Evolutionary conservation across 2,797 vertebrate species (phyloP), one percentile per base, ranked within the genome.

Genomic region (Fringilla coelebs): DNA sequence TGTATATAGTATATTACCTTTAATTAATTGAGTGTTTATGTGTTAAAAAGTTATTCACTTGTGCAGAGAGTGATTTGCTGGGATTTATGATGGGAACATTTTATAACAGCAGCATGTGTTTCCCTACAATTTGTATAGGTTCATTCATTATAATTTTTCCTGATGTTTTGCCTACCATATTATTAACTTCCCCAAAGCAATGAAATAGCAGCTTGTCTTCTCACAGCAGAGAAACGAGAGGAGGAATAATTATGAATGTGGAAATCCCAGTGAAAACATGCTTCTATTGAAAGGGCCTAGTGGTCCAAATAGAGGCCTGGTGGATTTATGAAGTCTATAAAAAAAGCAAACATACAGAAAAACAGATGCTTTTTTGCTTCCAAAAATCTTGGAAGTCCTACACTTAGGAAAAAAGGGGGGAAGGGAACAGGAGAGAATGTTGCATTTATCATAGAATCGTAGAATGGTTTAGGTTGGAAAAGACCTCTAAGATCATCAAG

Each of bases 121-220:
- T 97, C 96, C 97, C 92, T 96, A 92, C 71, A 94, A 97, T 97
- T 97, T 98, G 97, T 98, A 98, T 98, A 97, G 98, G 97, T 97
- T 98, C 98, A 98, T 98, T 98, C 98, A 98, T 97, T 98, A 98
- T 98, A 98, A 98, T 98, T 98, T 98, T 98, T 98, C 98, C 97
- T 98, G 97, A 98, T 98, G 98, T 98, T 98, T 98, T 98, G 98
- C 98, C 98, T 98, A 97, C 98, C 97, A 97, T 98, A 98, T 98
- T 98, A 98, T 98, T 98, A 98, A 97, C 97, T 98, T 98, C 97
- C 97, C 96, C 96, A 97, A 97, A 97, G 98, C 97, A 97, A 97
- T 98, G 98, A 98, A 98, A 98, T 96, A 98, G 96, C 96, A 97
- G 97, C 97, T 98, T 98, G 98, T 98, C 98, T 98, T 97, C 97